These are phyloP conservation scores for Datnioides undecimradiatus DNA, from an alignment of 2,113 vertebrate genomes.

Conservation along the genomic window DNA sequence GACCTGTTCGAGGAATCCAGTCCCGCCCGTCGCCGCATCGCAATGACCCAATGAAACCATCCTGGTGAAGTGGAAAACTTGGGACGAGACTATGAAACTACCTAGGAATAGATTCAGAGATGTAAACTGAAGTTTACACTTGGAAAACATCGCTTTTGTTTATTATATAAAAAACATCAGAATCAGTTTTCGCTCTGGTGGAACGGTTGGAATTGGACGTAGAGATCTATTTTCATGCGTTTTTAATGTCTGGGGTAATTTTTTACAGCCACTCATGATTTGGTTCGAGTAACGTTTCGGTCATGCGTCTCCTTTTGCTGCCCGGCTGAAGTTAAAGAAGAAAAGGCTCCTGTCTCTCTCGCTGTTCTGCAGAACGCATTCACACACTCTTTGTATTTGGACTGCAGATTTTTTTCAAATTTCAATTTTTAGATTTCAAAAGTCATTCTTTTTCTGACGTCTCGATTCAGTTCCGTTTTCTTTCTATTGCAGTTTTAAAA, in stretches of 20 bases:
- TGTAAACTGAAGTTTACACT: conserved; percentile 65
- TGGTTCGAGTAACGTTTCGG: conserved; percentile 26
- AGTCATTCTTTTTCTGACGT: conserved; percentile 72
- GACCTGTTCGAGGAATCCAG: conserved; percentile 41
- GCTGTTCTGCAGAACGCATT: conserved; percentile 77
- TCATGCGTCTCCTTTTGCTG: conserved; percentile 55
- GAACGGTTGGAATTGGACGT: conserved; percentile 44
- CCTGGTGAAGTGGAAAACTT: conserved; percentile 13
- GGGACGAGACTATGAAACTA: conserved; percentile 59
- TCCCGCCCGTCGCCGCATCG: conserved; percentile 10
- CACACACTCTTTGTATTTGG: conserved; percentile 78
- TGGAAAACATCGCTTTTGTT: conserved; percentile 46
- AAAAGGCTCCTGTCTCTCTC: conserved; percentile 65
- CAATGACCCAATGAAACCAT: neutral
- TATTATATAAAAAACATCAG: conserved; percentile 36
- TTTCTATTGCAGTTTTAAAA: conserved; percentile 81
- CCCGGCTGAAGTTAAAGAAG: conserved; percentile 28
- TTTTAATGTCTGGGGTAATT: conserved; percentile 37
- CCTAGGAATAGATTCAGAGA: conserved; percentile 76
- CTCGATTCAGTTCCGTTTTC: conserved; percentile 72
- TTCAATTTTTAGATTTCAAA: conserved; percentile 69
- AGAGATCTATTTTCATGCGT: conserved; percentile 55
- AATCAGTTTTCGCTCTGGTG: conserved; percentile 44
- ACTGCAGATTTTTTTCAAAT: conserved; percentile 71
- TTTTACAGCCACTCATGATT: conserved; percentile 41